Evolutionary conservation across 2,888 invertebrate species (phyloP).

Genomic region (Atrina japonica): DNA sequence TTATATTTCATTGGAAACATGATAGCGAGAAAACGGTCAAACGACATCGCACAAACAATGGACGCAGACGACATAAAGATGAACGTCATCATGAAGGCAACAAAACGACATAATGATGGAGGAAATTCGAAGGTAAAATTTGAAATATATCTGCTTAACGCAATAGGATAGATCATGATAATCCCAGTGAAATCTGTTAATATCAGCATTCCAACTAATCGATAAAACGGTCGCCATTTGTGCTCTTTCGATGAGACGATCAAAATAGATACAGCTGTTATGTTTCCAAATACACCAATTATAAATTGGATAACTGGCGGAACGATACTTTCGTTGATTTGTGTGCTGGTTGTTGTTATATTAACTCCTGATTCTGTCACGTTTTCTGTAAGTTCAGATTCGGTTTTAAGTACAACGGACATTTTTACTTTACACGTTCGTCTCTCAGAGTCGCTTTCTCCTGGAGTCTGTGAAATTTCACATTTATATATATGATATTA

Average conservation of each 20-base stretch:
- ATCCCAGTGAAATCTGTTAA: constrained; percentile 11
- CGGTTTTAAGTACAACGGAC: too few relatives aligned
- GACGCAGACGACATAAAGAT: constrained; percentile 16
- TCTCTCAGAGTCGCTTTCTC: too few relatives aligned
- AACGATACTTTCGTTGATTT: neutral
- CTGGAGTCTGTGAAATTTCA: too few relatives aligned
- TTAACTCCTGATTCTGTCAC: too few relatives aligned
- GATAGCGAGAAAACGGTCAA: constrained; percentile 17
- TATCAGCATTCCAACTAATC: constrained; percentile 8
- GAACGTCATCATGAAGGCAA: constrained; percentile 17
- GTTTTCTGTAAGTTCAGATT: too few relatives aligned
- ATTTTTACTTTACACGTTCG: too few relatives aligned
- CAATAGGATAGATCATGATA: constrained; percentile 13
- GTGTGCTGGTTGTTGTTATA: too few relatives aligned
- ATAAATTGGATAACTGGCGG: constrained; percentile 10
- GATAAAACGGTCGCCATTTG: constrained; percentile 24
- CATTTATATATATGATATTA: too few relatives aligned
- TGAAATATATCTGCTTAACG: constrained; percentile 10
- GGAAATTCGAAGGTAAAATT: constrained; percentile 10
- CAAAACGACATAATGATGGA: constrained; percentile 1
- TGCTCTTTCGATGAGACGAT: constrained; percentile 4
- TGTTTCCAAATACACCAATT: constrained; percentile 16
- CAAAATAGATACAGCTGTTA: constrained; percentile 7
- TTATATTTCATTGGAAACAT: constrained; percentile 14
- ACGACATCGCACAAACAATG: constrained; percentile 15